phyloP scores from a whole-genome alignment of 1,140 invertebrate genomes.

The Leucophenga varia region DNA sequence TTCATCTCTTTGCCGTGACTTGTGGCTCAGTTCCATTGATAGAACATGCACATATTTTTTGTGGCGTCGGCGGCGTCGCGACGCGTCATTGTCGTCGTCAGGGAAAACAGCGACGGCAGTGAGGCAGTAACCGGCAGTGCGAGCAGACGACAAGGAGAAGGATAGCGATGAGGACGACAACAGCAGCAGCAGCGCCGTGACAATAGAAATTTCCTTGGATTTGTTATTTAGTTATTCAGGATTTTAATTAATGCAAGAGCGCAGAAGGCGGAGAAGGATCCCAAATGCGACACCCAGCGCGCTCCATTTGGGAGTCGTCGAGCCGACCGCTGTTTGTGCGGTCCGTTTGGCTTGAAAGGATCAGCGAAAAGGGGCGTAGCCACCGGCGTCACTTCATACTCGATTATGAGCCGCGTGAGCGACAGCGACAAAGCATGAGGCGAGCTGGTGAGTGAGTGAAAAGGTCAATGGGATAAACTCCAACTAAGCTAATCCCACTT shows the following conservation, averaged over 20 bases:
- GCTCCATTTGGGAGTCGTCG: conserved; percentile 52
- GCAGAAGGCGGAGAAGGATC: neutral
- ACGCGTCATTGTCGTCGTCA: too few relatives aligned
- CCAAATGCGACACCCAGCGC: conserved; percentile 13
- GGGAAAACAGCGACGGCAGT: too few relatives aligned
- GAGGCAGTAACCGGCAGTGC: too few relatives aligned
- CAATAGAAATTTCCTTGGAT: conserved; percentile 8
- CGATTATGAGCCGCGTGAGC: conserved; percentile 46
- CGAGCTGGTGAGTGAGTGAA: too few relatives aligned
- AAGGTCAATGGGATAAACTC: too few relatives aligned
- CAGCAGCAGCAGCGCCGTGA: conserved; percentile 4
- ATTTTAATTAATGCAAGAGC: conserved; percentile 26
- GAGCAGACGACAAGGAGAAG: conserved; percentile 25
- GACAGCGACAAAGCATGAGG: too few relatives aligned
- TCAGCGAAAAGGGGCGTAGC: conserved; percentile 23
- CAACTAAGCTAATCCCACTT: neutral
- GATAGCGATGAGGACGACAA: conserved; percentile 18
- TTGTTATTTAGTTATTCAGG: conserved; percentile 14
- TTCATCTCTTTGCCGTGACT: too few relatives aligned
- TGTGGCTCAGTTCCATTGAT: too few relatives aligned
- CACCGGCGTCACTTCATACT: conserved; percentile 47
- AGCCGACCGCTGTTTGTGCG: conserved; percentile 51
- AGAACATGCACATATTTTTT: too few relatives aligned
- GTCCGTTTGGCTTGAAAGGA: conserved; percentile 47
- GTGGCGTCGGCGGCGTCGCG: too few relatives aligned